These are phyloP conservation scores for Vespertilio murinus DNA, from an alignment of 2,797 vertebrate species.

Conservation along the genomic window DNA sequence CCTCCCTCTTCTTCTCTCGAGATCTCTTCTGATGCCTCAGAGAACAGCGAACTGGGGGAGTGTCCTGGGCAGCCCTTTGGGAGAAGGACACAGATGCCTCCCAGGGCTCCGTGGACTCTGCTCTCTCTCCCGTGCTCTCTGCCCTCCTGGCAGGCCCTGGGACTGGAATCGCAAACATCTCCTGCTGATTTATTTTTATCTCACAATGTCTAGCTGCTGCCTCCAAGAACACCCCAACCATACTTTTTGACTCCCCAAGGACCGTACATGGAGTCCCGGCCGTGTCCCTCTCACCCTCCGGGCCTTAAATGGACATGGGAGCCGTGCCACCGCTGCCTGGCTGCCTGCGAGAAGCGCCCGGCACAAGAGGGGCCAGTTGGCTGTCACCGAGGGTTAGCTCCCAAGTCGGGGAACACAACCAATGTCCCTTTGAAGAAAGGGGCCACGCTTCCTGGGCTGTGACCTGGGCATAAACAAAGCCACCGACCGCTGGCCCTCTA, in stretches of 20 bases:
- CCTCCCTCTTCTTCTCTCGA: neutral
- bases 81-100: slow-evolving; percentile 19
- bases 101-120: neutral
- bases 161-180: slow-evolving; percentile 70
- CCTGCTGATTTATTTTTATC: slow-evolving; percentile 78
- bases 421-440: neutral
- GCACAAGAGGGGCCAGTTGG: neutral
- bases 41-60: slow-evolving; percentile 31
- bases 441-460: neutral
- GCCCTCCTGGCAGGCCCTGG: slow-evolving; percentile 44
- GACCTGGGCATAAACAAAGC: neutral
- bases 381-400: neutral
- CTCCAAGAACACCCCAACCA: slow-evolving; percentile 67
- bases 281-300: slow-evolving; percentile 50
- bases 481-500: neutral
- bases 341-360: neutral
- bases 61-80: slow-evolving; percentile 3
- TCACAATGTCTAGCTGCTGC: slow-evolving; percentile 68
- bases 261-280: slow-evolving; percentile 66
- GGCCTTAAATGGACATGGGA: slow-evolving; percentile 73
- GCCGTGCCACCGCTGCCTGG: neutral
- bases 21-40: neutral
- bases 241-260: slow-evolving; percentile 42
- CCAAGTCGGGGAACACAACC: slow-evolving; percentile 30
- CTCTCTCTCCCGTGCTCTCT: slow-evolving; percentile 43